A percentile compares a stretch with the other conserved stretches of the same genome.
Evolutionary conservation across 2,113 vertebrate species (phyloP).

Genomic region (Grallaria varia): DNA sequence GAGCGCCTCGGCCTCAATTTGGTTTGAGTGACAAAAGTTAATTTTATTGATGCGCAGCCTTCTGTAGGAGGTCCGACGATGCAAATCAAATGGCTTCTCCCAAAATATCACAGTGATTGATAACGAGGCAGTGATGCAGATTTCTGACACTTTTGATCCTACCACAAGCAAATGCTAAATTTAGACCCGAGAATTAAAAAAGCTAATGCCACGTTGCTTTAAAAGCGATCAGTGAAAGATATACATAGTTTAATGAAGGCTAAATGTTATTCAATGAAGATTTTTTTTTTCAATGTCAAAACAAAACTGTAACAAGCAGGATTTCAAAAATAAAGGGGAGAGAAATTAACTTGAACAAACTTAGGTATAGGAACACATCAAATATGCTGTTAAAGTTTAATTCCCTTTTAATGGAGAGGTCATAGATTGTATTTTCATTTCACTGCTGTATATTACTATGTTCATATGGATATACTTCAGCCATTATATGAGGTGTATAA

Average conservation of each 20-base stretch:
- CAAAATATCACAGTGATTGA: constrained; percentile 55
- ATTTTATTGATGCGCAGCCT: constrained; percentile 54
- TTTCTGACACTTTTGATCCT: constrained; percentile 58
- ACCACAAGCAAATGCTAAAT: constrained; percentile 17
- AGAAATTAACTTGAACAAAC: neutral
- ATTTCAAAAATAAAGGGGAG: neutral
- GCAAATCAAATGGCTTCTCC: constrained; percentile 50
- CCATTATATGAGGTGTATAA: neutral
- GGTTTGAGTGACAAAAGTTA: constrained; percentile 63
- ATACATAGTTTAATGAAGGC: neutral
- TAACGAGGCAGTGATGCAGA: constrained; percentile 40
- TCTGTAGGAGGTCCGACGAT: constrained; percentile 59
- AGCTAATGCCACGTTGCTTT: neutral
- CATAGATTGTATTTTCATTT: neutral
- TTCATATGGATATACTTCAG: neutral
- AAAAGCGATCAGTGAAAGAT: neutral
- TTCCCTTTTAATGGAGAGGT: neutral
- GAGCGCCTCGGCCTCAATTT: constrained; percentile 18
- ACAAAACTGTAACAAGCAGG: neutral
- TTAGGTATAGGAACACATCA: neutral
- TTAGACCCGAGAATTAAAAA: neutral
- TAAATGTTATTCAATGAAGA: neutral
- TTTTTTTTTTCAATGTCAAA: neutral
- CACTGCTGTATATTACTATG: neutral
- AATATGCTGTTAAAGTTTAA: neutral